A percentile compares a stretch with the other conserved stretches of the same genome.
These are phyloP conservation scores for Diloba caeruleocephala DNA, from an alignment of 2,888 invertebrate species.

Conservation along the genomic window DNA sequence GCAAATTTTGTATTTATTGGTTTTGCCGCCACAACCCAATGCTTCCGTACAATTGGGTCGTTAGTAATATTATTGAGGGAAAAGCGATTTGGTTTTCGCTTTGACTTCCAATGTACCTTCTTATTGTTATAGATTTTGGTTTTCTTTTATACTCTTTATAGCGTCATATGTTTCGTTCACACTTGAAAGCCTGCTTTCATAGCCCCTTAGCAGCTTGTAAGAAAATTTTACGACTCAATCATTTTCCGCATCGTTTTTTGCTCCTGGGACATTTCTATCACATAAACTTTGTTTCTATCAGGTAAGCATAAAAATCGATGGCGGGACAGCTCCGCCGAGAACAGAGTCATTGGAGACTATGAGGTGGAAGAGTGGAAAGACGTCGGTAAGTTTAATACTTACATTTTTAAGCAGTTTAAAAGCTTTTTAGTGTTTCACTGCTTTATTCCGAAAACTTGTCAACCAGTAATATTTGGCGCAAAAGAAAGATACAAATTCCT, in stretches of 20 bases:
- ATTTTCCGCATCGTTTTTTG: conserved; percentile 67
- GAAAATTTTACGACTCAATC: conserved; percentile 71
- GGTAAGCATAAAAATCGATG: conserved; percentile 89
- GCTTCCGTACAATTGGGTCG: conserved; percentile 87
- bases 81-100: conserved; percentile 87
- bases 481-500: conserved; percentile 26
- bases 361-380: conserved; percentile 93
- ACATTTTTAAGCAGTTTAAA: conserved; percentile 49
- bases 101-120: conserved; percentile 83
- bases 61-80: conserved; percentile 87
- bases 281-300: conserved; percentile 67
- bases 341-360: conserved; percentile 91
- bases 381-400: conserved; percentile 85
- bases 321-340: conserved; percentile 88
- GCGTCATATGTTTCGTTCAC: conserved; percentile 76
- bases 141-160: conserved; percentile 78
- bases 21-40: conserved; percentile 82
- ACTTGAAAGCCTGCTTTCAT: conserved; percentile 75
- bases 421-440: conserved; percentile 44
- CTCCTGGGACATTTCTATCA: conserved; percentile 60
- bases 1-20: conserved; percentile 87
- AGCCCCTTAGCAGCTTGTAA: conserved; percentile 70
- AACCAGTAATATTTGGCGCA: conserved; percentile 26
- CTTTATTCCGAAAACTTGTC: conserved; percentile 20
- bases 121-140: conserved; percentile 84